Evolutionary conservation across 2,888 invertebrate species (phyloP), one percentile per base, ranked within the genome.

Genomic region (Clanis bilineata): DNA sequence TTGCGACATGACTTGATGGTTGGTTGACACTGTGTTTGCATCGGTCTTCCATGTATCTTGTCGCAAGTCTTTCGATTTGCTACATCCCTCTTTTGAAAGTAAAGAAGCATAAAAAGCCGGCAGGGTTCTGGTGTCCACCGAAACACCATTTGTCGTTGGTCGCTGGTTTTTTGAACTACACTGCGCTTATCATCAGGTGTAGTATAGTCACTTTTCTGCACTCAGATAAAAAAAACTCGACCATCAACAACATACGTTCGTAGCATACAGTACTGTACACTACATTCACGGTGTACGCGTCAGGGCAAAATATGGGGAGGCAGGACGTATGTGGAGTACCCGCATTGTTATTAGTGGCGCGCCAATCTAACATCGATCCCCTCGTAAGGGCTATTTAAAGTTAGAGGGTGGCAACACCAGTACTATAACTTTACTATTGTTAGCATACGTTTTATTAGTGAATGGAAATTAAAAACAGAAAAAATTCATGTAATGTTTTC

Each of bases 311-410:
- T 68, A 73, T 72, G 71, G 79, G 77, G 79, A 76, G 74, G 69
- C 58, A 64, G 61, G 72, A 69, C 62, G 57, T 39, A 56, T 71
- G 74, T 70, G 77, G 79, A 80, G 80, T 79, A 80, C 90, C 90
- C 90, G 90, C 90, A 91, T 90, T 77, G 80, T 80, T 83, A 88
- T 85, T 86, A 85, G 85, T 79, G 82, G 85, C 81, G 77, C 81
- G 89, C 89, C 88, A 89, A 88, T 87, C 82, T 86, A 84, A 76
- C 76, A 72, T 68, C 74, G 73, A 72, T 76, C 79, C 85, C 89
- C 88, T 86, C 73, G 62, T 65, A 18, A 38, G 74, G 71, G 75
- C 80, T 83, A 83, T 88, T 87, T 84, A 81, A 77, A 83, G 79
- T 76, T 66, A 74, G 80, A 84, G 88, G 90, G 90, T 83, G 88